Conservation (phyloP, 2,797 vertebrate genomes). For the Aulostomus chinensis region DNA sequence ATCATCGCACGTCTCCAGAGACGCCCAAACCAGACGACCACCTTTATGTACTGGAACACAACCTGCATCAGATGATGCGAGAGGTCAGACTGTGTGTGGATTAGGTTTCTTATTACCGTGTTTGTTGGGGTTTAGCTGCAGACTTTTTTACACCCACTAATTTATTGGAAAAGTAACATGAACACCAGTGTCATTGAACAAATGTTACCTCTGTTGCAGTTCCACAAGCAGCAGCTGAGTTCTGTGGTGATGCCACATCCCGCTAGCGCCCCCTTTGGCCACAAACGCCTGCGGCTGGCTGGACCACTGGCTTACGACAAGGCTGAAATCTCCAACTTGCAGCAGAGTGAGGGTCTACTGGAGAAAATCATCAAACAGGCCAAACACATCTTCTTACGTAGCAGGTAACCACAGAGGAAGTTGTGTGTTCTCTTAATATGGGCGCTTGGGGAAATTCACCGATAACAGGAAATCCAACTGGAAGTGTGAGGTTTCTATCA, state of each 20-base stretch:
- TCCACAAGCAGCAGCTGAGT: conserved; percentile 96
- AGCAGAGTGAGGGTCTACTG: conserved; percentile 92
- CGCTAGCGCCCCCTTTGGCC: conserved; percentile 92
- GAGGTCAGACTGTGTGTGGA: conserved; percentile 88
- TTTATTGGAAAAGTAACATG: neutral
- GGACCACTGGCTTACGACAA: conserved; percentile 95
- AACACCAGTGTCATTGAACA: neutral
- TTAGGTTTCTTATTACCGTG: too few species aligned
- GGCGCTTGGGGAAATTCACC: too few species aligned
- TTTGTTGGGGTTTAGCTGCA: too few species aligned
- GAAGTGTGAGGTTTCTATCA: too few species aligned
- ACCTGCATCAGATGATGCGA: conserved; percentile 96
- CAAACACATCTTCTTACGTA: conserved; percentile 96
- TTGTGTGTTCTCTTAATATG: too few species aligned
- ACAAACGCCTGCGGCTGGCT: conserved; percentile 91
- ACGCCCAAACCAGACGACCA: conserved; percentile 91
- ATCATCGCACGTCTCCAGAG: conserved; percentile 84
- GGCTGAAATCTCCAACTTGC: conserved; percentile 87
- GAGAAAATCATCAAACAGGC: conserved; percentile 99
- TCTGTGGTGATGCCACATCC: conserved; percentile 94
- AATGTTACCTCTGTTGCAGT: conserved; percentile 74
- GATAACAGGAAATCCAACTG: too few species aligned
- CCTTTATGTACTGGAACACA: conserved; percentile 96
- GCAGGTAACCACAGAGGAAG: too few species aligned
- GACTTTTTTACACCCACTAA: neutral